Evolutionary conservation across 2,113 vertebrate genomes (phyloP).

Genomic region (Pseudolaguvia tuberculata): DNA sequence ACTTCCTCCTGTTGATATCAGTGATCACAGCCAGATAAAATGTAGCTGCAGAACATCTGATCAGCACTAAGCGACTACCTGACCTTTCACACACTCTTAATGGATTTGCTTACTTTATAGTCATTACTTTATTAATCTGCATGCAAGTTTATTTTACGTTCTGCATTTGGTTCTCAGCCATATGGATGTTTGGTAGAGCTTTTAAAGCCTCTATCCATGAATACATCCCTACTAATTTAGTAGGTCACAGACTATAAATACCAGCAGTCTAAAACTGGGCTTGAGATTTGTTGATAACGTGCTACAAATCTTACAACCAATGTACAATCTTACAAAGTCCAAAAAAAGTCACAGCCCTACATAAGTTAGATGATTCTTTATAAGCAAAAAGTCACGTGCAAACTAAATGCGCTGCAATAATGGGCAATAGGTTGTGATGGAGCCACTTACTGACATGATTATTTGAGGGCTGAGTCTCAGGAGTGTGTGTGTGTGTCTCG

Average conservation of each 20-base stretch:
- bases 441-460: slow-evolving; percentile 48
- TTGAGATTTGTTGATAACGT: too few relatives aligned
- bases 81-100: not conserved
- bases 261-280: too few relatives aligned
- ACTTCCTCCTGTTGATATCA: not conserved
- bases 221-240: too few relatives aligned
- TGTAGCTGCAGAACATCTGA: not conserved
- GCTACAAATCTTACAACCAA: too few relatives aligned
- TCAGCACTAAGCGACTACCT: not conserved
- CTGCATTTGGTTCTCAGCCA: too few relatives aligned
- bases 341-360: too few relatives aligned
- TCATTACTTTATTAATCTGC: not conserved
- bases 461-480: not conserved
- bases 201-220: too few relatives aligned
- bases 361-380: too few relatives aligned
- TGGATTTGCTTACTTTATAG: not conserved
- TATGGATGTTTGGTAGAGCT: too few relatives aligned
- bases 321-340: too few relatives aligned
- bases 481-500: not conserved
- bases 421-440: not conserved
- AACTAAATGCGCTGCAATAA: not conserved
- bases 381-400: not conserved
- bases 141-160: not conserved
- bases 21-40: not conserved
- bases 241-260: too few relatives aligned